Evolutionary conservation across 2,113 vertebrate genomes (phyloP).

Genomic region (Damaliscus lunatus): DNA sequence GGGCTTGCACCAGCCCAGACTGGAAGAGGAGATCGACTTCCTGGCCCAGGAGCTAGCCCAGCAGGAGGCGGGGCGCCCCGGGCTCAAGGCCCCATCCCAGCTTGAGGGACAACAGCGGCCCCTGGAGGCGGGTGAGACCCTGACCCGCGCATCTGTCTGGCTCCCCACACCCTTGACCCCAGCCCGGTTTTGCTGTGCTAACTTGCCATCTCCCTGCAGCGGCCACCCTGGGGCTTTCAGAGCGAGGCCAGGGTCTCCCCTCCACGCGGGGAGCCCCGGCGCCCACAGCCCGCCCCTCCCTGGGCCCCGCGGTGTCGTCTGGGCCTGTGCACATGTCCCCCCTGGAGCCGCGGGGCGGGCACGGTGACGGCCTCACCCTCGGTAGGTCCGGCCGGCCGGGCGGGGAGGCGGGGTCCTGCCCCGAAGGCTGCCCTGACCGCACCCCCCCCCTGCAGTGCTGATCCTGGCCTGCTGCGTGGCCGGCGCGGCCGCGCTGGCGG

Average conservation of each 20-base stretch:
- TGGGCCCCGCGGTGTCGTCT: background rate
- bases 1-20: slow-evolving; percentile 53
- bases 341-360: slow-evolving; percentile 73
- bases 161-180: rapidly evolving
- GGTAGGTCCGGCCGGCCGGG: slow-evolving; percentile 76
- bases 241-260: background rate
- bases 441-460: slow-evolving; percentile 80
- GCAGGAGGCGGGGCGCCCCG: slow-evolving; percentile 60
- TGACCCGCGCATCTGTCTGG: rapidly evolving
- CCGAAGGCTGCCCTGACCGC: background rate
- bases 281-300: background rate
- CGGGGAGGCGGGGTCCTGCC: background rate
- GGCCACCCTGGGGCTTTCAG: background rate
- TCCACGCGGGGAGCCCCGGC: background rate
- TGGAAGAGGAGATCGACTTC: slow-evolving; percentile 91
- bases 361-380: slow-evolving; percentile 79
- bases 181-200: too few relatives aligned
- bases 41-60: slow-evolving; percentile 86
- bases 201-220: background rate
- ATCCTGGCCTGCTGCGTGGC: slow-evolving; percentile 84
- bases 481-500: slow-evolving; percentile 80
- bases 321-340: slow-evolving; percentile 74
- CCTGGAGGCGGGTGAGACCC: slow-evolving; percentile 47
- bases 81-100: background rate
- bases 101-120: background rate